Evolutionary conservation across 2,113 vertebrate genomes (phyloP).

Genomic region (Neolamprologus ventralis): DNA sequence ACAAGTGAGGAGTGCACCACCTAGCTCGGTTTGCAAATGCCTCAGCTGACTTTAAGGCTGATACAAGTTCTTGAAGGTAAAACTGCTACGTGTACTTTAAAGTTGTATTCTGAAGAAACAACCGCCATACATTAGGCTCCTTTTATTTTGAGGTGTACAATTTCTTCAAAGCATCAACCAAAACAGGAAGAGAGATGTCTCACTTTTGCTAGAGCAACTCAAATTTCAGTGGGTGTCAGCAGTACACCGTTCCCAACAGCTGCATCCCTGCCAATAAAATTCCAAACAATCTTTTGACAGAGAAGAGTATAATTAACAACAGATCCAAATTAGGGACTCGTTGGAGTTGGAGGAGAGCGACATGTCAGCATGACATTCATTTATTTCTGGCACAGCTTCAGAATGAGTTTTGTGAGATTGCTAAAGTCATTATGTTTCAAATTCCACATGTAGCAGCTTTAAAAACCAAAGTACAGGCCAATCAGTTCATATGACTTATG

Average conservation of each 20-base stretch:
- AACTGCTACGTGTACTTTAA: background rate
- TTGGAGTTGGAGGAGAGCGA: background rate
- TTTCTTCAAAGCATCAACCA: background rate
- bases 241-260: background rate
- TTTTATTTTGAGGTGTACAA: background rate
- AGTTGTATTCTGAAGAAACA: background rate
- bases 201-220: background rate
- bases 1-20: background rate
- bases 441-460: background rate
- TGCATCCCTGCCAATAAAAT: background rate
- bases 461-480: background rate
- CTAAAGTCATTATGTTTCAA: background rate
- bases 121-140: background rate
- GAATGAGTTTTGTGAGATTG: background rate
- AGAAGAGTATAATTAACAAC: background rate
- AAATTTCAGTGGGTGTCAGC: background rate
- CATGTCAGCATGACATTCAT: background rate
- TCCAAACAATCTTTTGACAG: background rate
- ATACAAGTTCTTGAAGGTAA: background rate
- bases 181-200: background rate
- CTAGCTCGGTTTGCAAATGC: background rate
- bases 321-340: background rate
- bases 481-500: background rate
- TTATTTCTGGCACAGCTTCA: background rate
- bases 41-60: constrained; percentile 9